Conservation (phyloP, 2,888 invertebrate genomes). For the Entomobrya proxima region DNA sequence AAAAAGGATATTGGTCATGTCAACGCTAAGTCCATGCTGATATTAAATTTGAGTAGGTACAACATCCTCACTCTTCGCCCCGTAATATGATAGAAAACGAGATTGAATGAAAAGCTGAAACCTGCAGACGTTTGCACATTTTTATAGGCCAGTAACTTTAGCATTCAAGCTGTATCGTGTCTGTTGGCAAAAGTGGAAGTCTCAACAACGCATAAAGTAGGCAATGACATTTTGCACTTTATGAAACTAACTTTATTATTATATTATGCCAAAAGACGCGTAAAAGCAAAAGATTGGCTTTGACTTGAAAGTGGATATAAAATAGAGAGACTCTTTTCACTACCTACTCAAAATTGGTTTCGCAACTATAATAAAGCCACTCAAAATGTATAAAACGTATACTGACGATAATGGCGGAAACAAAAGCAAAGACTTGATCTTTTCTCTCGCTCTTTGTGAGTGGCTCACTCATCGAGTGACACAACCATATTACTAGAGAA, state of each 20-base stretch:
- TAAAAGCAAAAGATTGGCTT: background rate
- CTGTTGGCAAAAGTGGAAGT: background rate
- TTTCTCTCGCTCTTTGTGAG: background rate
- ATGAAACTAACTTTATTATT: background rate
- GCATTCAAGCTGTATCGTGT: constrained; percentile 5
- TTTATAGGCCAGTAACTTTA: constrained; percentile 37
- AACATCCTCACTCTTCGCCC: background rate
- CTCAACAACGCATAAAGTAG: background rate
- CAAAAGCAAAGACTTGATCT: constrained; percentile 46
- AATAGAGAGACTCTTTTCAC: background rate
- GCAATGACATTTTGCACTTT: constrained; percentile 33
- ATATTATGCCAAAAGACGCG: background rate
- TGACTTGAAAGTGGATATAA: background rate
- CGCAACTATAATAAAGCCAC: background rate
- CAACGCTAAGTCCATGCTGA: background rate
- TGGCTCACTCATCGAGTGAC: background rate
- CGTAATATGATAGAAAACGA: background rate
- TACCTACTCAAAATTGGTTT: constrained; percentile 22
- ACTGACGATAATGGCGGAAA: constrained; percentile 18
- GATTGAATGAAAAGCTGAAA: background rate
- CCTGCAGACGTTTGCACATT: constrained; percentile 42
- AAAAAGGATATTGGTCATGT: constrained; percentile 10
- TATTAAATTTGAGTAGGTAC: constrained; percentile 2
- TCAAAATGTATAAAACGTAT: background rate
- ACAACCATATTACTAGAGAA: background rate